A percentile compares a stretch with the other conserved stretches of the same genome.
These are phyloP conservation scores for Blennius ocellaris DNA, from an alignment of 2,113 vertebrate species.

Conservation along the genomic window DNA sequence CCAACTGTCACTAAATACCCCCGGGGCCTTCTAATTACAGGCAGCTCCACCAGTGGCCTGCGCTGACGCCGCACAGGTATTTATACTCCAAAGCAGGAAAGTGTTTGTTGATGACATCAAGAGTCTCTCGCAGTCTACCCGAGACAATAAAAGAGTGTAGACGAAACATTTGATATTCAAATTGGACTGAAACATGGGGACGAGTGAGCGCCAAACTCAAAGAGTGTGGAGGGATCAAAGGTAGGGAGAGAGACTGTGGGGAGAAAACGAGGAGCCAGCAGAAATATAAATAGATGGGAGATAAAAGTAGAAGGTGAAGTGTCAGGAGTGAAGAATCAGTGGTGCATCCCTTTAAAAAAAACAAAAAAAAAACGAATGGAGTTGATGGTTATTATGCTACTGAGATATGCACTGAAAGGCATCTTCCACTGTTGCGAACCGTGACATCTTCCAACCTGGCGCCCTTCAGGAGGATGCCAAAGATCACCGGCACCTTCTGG, in stretches of 20 bases:
- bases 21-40: constrained; percentile 27
- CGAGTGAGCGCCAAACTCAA: constrained; percentile 11
- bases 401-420: not conserved
- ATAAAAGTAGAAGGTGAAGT: not conserved
- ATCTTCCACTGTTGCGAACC: no score
- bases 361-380: no score
- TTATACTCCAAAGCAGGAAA: constrained; percentile 54
- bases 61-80: constrained; percentile 39
- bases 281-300: not conserved
- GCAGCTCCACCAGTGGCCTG: constrained; percentile 15
- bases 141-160: constrained; percentile 52
- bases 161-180: constrained; percentile 54
- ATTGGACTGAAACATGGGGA: constrained; percentile 22
- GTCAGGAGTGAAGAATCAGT: not conserved
- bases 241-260: not conserved
- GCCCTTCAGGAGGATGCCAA: no score
- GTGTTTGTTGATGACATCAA: constrained; percentile 48
- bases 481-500: no score
- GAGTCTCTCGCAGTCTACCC: constrained; percentile 45
- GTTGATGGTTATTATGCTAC: not conserved
- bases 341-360: not conserved
- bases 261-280: not conserved
- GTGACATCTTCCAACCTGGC: no score
- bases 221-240: constrained; percentile 3
- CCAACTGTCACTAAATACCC: constrained; percentile 19